Base-by-base conservation (phyloP, 1,140 invertebrate genomes). In the Druon quercuslanigerum region DNA sequence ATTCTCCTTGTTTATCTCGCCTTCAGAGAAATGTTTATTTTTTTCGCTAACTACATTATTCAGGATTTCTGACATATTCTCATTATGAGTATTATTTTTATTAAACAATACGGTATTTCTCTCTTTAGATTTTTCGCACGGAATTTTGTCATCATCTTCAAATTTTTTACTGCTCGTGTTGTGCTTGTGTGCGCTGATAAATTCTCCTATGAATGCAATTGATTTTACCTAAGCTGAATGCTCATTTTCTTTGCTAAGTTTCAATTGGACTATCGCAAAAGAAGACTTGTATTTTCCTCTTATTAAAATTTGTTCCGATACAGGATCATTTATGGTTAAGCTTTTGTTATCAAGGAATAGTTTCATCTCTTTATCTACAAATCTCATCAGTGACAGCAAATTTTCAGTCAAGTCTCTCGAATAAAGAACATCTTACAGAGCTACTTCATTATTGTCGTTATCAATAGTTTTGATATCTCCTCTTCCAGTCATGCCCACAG, bases 261-360 rank as follows among this genome's bases (percentile, higher is more conserved):
- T 57, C 57, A 74, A 57, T 57, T 60, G 50, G 40, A 50, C 33
- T 25, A 57, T 2, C 54, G 54, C 60, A 74, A 57, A 74, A 14
- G 72, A 54, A 11, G 14, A 46, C 46, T 74, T 16, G n/a, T 74
- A 74, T 3, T 14, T 40, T 17, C 72, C 72, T 16, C 11, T 13
- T 16, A 74, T 46, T 40, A 74, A 51, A 40, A 12, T 46, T n/a
- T 57, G 13, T 57, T 20, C 60, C 9, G 72, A 40, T 11, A 17
- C 14, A 12, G 72, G 52, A 57, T 74, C 54, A 20, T 46, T 60
- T 12, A 74, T 74, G 19, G 60, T 57, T n/a, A 74, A 57, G 9
- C 52, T 20, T 60, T 74, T n/a, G n/a, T 60, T 57, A 16, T 74
- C 54, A 50, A 60, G 51, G 14, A 57, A 74, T 17, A 74, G 25